Base-by-base conservation (phyloP, 2,113 vertebrate genomes). In the Tautogolabrus adspersus region DNA sequence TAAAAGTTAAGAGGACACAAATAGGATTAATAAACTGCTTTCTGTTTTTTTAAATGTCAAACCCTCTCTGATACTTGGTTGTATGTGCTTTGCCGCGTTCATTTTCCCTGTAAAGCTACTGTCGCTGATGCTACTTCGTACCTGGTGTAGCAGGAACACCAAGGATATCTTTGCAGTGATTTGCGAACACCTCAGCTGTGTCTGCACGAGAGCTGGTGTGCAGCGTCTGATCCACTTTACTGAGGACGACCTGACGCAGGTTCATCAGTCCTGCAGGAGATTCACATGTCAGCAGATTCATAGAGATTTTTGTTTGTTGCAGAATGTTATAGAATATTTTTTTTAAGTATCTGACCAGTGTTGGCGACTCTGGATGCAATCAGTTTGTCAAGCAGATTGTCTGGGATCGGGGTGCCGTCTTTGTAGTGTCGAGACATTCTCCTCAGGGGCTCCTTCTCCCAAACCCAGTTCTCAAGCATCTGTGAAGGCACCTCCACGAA, bases 381-480 rank as follows among this genome's bases (percentile, higher is more conserved):
- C 60, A 98, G 96, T 77, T 96, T 97, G 82, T 97, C 93, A 22
- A 98, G 94, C 6, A 97, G 88, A 30, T 81, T 37, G 9, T 97
- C 96, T 42, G 92, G 94, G 84, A 99, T 94, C 0, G 91, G 90
- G 34, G 89, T 95, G 47, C 95, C 94, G 26, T 98, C 95, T 87
- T 92, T 96, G 89, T 97, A 98, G 92, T 99, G 97, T 57, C 91
- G 91, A 15, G 98, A 98, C 94, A 99, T 93, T 82, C 95, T 95
- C 64, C 92, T 95, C 12, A 99, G 93, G 2, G 96, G 94, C 81
- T 97, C 95, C 70, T 94, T 94, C 85, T 99, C 96, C 97, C 97
- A 99, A 4, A 97, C 97, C 97, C 97, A 99, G 82, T 98, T 99
- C 89, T 99, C 97, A 72, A 99, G 95, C 96, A 98, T 95, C 90